A percentile compares a stretch with the other conserved stretches of the same genome.
phyloP scores from a whole-genome alignment of 2,888 invertebrate genomes.

The Dinocampus coccinellae region DNA sequence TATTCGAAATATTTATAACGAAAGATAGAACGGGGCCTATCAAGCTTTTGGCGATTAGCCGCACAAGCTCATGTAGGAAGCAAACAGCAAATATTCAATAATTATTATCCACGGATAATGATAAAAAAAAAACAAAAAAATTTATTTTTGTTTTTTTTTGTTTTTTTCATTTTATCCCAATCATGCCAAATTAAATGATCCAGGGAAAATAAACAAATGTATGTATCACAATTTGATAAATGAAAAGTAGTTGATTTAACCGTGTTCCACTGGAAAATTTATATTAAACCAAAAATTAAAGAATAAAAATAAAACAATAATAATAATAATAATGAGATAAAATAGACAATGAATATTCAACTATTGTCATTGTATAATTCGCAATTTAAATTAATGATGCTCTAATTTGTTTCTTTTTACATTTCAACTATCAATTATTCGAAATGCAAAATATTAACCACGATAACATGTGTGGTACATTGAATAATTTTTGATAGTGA shows the following conservation, averaged over 20 bases:
- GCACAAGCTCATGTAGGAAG: conserved; percentile 41
- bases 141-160: no score
- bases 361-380: neutral
- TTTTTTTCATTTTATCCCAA: neutral
- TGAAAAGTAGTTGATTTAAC: no score
- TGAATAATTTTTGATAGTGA: conserved; percentile 42
- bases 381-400: neutral
- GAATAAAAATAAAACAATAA: no score
- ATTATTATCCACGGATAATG: neutral
- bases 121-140: neutral
- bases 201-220: neutral
- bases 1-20: neutral
- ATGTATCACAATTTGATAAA: neutral
- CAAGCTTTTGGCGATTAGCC: conserved; percentile 34
- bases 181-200: neutral
- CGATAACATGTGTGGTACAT: neutral
- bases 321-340: neutral
- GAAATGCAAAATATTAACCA: neutral
- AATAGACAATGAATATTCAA: no score
- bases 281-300: no score
- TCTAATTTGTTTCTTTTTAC: conserved; percentile 14
- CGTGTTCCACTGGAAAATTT: no score
- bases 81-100: conserved; percentile 31
- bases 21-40: conserved; percentile 13
- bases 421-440: neutral